Evolutionary conservation across 2,113 vertebrate species (phyloP), one percentile per base, ranked within the genome.

Genomic region (Choloepus hoffmanni): DNA sequence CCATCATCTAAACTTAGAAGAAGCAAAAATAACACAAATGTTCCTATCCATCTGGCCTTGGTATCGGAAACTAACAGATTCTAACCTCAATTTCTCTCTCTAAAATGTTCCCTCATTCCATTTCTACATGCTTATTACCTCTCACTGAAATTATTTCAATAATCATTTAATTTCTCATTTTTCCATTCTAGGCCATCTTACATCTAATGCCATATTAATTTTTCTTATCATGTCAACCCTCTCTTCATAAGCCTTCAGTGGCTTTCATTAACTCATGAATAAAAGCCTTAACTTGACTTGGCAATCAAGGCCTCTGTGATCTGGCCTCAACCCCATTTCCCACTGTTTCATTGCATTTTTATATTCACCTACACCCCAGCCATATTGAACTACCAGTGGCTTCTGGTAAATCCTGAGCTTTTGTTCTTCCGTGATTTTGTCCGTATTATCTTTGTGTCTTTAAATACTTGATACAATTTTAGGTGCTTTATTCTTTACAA

Each of bases 401-500:
- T 85, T 92, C 36, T 70, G 5, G 3, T 11, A 89, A 94, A 94
- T 13, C 10, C 11, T 79, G 62, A 63, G 4, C 13, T 92, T 48
- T 83, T 62, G 21, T 85, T 50, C 45, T 43, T 85, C 53, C 21
- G 8, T 89, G 40, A 23, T 86, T 2, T 76, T 76, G 9, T 24
- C 21, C 9, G 53, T 16, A 26, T 26, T 85, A 33, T 85, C 23
- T 53, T 48, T 83, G 1, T n/a, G 53, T 79, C 26, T 76, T 89
- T 79, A 96, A 92, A 82, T 70, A 82, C 28, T 12, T 48, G 55
- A 53, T 81, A 83, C 19, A 85, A 86, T 53, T 26, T 18, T 14
- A 40, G 78, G 3, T 92, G 24, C 5, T 96, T 92, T 58, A 45
- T 87, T 93, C 84, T 85, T 89, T 94, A 83, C 55, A 85, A 88